These are phyloP conservation scores for Cephus spinipes DNA, from an alignment of 2,888 invertebrate species.

Conservation along the genomic window DNA sequence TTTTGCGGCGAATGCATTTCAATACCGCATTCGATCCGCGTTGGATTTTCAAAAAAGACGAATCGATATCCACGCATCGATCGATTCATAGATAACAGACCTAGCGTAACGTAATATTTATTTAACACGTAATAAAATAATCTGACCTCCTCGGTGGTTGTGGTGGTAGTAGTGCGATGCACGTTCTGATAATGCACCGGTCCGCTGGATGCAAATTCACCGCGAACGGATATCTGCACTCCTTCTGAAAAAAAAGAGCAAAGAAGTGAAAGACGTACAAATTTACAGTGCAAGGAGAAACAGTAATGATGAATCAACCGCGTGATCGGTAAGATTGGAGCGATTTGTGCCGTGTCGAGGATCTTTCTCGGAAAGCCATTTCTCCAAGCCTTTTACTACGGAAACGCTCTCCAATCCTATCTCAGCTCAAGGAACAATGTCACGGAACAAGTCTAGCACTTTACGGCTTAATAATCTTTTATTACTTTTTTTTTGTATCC, in stretches of 20 bases:
- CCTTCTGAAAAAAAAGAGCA: slow-evolving; percentile 41
- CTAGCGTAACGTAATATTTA: background rate
- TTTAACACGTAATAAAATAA: background rate
- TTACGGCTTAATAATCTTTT: background rate
- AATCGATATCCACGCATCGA: background rate
- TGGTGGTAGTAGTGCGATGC: slow-evolving; percentile 34
- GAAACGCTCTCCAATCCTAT: background rate
- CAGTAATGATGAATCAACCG: background rate
- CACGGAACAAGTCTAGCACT: background rate
- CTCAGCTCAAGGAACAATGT: background rate
- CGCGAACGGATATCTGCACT: slow-evolving; percentile 32
- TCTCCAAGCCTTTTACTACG: background rate
- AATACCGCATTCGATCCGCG: slow-evolving; percentile 3
- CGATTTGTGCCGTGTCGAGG: background rate
- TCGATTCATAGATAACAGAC: background rate
- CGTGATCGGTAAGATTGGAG: background rate
- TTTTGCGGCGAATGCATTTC: background rate
- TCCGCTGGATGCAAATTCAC: slow-evolving; percentile 45
- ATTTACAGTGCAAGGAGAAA: background rate
- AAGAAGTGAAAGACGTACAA: background rate
- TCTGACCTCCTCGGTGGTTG: background rate
- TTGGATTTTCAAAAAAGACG: background rate
- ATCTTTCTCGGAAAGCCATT: background rate
- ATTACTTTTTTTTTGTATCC: background rate
- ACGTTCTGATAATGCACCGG: slow-evolving; percentile 44